phyloP scores from a whole-genome alignment of 2,113 vertebrate species.

The Chionodraco myersi region DNA sequence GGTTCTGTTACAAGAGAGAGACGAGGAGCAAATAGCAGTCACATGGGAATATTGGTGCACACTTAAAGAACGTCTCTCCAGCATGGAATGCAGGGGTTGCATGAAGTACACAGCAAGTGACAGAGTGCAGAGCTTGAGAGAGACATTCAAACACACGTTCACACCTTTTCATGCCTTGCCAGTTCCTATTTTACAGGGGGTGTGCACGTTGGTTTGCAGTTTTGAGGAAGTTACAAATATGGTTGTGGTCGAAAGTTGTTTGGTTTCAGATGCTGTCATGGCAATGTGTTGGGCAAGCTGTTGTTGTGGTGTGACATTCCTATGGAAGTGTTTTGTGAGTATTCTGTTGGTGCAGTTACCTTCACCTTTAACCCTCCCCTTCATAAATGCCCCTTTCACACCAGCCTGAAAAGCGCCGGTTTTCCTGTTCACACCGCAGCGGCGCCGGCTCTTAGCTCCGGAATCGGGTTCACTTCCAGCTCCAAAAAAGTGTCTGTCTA shows the following conservation, averaged over 20 bases:
- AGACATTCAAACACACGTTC: neutral
- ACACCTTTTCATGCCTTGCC: neutral
- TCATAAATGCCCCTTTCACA: neutral
- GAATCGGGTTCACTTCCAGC: too few relatives aligned
- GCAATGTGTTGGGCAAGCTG: neutral
- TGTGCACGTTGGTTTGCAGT: neutral
- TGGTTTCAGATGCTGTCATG: neutral
- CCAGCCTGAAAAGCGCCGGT: too few relatives aligned
- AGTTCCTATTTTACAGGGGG: neutral
- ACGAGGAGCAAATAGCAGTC: too few relatives aligned
- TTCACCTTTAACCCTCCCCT: neutral
- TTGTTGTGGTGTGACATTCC: conserved; percentile 1
- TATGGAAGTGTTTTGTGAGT: neutral
- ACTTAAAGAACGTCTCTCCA: neutral
- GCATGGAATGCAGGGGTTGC: neutral
- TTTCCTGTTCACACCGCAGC: too few relatives aligned
- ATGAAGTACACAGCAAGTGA: neutral
- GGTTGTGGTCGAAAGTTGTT: neutral
- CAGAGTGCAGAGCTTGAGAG: neutral
- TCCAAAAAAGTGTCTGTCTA: too few relatives aligned
- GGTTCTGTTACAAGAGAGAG: neutral
- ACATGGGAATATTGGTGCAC: too few relatives aligned
- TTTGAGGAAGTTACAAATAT: conserved; percentile 2
- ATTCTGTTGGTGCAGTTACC: neutral
- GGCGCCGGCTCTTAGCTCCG: too few relatives aligned